Evolutionary conservation across 2,888 invertebrate species (phyloP).

Genomic region (Nipponacmea schrenckii): DNA sequence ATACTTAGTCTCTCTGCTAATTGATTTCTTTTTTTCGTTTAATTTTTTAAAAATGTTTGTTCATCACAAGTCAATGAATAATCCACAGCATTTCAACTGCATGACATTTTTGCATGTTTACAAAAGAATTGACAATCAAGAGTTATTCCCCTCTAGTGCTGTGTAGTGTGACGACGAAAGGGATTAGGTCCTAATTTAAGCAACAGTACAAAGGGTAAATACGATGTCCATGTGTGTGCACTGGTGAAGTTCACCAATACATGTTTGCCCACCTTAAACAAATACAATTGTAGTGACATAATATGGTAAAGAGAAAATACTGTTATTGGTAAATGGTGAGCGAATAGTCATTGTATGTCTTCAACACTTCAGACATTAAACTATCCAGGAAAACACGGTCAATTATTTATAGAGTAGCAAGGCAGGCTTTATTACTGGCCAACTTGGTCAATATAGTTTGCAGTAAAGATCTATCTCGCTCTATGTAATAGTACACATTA

Average conservation of each 20-base stretch:
- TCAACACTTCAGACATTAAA: neutral
- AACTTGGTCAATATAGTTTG: neutral
- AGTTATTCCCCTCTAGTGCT: slow-evolving; percentile 4
- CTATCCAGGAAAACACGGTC: neutral
- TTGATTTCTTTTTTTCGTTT: no score
- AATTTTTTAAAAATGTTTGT: no score
- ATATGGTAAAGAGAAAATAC: neutral
- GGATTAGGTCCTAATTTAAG: slow-evolving; percentile 23
- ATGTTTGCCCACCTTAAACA: slow-evolving; percentile 9
- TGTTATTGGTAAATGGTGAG: no score
- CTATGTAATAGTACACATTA: neutral
- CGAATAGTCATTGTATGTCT: neutral
- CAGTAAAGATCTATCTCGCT: neutral
- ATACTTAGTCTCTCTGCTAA: no score
- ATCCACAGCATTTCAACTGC: neutral
- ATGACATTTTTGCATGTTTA: slow-evolving; percentile 8
- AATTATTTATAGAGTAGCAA: slow-evolving; percentile 6
- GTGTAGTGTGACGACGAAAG: neutral
- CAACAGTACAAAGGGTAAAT: slow-evolving; percentile 19
- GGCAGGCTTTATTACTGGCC: slow-evolving; percentile 4
- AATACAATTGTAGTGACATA: neutral
- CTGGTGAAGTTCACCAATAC: slow-evolving; percentile 1
- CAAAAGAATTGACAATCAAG: slow-evolving; percentile 3
- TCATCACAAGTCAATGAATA: no score
- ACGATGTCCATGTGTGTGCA: slow-evolving; percentile 8